Conservation (phyloP, 2,888 invertebrate species). For the Allygus modestus region DNA sequence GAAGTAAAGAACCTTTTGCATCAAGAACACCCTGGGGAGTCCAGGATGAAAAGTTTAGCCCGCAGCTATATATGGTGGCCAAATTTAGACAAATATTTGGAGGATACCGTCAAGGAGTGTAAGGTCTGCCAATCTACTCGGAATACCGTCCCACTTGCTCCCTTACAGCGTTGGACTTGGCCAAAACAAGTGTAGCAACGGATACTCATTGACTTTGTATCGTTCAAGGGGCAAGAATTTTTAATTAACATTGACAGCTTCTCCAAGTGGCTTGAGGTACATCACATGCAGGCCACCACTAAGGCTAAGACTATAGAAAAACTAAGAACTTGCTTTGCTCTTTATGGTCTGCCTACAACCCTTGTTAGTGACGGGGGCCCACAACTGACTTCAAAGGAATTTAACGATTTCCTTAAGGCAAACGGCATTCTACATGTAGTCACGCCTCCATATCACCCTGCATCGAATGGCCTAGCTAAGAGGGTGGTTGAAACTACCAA, state of each 20-base stretch:
- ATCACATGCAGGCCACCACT: slow-evolving; percentile 10
- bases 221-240: slow-evolving; percentile 43
- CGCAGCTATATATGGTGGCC: slow-evolving; percentile 57
- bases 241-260: slow-evolving; percentile 61
- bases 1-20: slow-evolving; percentile 24
- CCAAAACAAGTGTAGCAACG: slow-evolving; percentile 29
- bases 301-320: slow-evolving; percentile 29
- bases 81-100: slow-evolving; percentile 3
- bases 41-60: slow-evolving; percentile 39
- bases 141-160: slow-evolving; percentile 64
- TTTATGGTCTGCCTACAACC: slow-evolving; percentile 15
- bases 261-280: slow-evolving; percentile 65
- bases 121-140: slow-evolving; percentile 65
- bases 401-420: slow-evolving; percentile 44
- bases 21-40: slow-evolving; percentile 33
- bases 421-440: slow-evolving; percentile 43
- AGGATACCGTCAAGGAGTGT: slow-evolving; percentile 57
- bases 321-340: slow-evolving; percentile 29
- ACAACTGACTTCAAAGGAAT: slow-evolving; percentile 34
- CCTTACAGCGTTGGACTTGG: slow-evolving; percentile 64
- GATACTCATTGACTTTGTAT: slow-evolving; percentile 39
- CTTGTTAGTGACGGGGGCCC: slow-evolving; percentile 46
- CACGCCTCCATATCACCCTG: slow-evolving; percentile 67
- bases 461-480: slow-evolving; percentile 71
- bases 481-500: slow-evolving; percentile 69